Evolutionary conservation across 2,113 vertebrate species (phyloP).

Genomic region (Enhydra lutris): DNA sequence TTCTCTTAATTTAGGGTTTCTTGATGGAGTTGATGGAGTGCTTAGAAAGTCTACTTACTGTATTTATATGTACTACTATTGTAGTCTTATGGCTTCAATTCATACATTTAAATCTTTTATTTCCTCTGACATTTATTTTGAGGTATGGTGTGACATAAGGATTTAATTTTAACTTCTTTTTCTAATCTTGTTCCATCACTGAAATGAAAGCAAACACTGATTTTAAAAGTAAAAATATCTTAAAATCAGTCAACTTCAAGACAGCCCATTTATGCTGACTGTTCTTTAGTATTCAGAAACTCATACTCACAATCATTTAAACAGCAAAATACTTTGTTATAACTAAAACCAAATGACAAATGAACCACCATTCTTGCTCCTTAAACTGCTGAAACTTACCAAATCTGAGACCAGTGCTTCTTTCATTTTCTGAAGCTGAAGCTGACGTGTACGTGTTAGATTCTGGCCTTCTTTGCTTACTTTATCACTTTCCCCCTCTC

Average conservation of each 20-base stretch:
- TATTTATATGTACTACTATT: background rate
- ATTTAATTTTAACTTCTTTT: slow-evolving; percentile 44
- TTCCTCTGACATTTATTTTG: slow-evolving; percentile 15
- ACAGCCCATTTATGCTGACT: background rate
- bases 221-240: slow-evolving; percentile 38
- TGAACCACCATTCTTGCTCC: background rate
- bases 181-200: slow-evolving; percentile 1
- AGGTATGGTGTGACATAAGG: background rate
- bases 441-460: background rate
- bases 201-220: slow-evolving; percentile 38
- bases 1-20: background rate
- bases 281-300: background rate
- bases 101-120: background rate
- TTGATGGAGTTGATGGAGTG: background rate
- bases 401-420: background rate
- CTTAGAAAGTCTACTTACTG: background rate
- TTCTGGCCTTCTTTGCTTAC: background rate
- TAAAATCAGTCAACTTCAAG: slow-evolving; percentile 17
- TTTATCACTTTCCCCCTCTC: background rate
- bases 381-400: background rate
- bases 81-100: background rate
- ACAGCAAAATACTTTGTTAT: background rate
- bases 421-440: background rate
- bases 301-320: background rate
- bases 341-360: slow-evolving; percentile 31